These are phyloP conservation scores for Holocentrus rufus DNA, from an alignment of 2,797 vertebrate genomes.

Conservation along the genomic window DNA sequence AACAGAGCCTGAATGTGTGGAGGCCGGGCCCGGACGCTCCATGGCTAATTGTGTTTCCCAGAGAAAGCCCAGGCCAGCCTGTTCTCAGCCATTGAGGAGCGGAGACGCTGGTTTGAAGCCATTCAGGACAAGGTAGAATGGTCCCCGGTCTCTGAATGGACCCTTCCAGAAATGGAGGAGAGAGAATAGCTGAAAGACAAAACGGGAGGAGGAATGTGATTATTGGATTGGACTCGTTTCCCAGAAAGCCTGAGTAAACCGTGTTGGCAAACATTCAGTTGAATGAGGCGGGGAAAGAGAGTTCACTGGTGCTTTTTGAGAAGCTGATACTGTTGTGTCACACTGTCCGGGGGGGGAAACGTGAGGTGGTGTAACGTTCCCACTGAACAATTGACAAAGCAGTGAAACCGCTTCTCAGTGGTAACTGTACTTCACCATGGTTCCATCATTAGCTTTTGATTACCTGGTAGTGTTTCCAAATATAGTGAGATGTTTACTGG, in stretches of 20 bases:
- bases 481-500: conserved; percentile 51
- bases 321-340: conserved; percentile 53
- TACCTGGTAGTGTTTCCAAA: conserved; percentile 48
- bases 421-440: not conserved
- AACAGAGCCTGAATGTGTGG: conserved; percentile 72
- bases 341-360: conserved; percentile 4
- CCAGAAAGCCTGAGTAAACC: conserved; percentile 60
- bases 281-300: conserved; percentile 48
- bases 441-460: conserved; percentile 48
- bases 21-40: conserved; percentile 68
- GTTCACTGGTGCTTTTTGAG: conserved; percentile 57
- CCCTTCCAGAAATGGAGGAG: conserved; percentile 66
- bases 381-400: conserved; percentile 21
- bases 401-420: conserved; percentile 21
- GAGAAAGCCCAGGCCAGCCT: conserved; percentile 72
- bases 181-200: conserved; percentile 67
- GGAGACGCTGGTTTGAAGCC: conserved; percentile 68
- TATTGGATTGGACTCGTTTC: conserved; percentile 64
- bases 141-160: conserved; percentile 76
- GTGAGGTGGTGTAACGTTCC: conserved; percentile 26
- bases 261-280: conserved; percentile 75
- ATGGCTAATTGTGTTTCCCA: conserved; percentile 83
- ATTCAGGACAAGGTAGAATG: conserved; percentile 77
- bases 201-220: conserved; percentile 74
- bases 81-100: conserved; percentile 79